Evolutionary conservation across 2,888 invertebrate genomes (phyloP), one percentile per base, ranked within the genome.

Genomic region (Clunio marinus): DNA sequence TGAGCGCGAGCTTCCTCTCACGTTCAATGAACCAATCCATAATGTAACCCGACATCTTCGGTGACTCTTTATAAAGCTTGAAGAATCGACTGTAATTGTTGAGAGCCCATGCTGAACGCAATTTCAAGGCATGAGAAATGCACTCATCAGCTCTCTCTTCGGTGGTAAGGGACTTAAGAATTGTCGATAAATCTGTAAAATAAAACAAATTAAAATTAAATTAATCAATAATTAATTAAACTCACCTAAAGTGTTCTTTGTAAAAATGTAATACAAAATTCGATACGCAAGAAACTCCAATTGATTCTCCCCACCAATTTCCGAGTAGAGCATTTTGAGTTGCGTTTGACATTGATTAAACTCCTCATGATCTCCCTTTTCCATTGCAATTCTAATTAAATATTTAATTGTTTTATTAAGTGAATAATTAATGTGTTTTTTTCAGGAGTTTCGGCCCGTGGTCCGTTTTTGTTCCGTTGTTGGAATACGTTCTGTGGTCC

Each of bases 291-390:
- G 89, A 80, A 99, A 99, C 80, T 99, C 99, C 71, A 89, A 84
- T 71, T 86, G 83, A 82, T 96, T 92, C 60, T 81, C 82, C 24
- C 86, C 83, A 32, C 87, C 88, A 70, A 90, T 80, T 78, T 93
- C 93, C 71, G 85, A 80, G 78, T 99, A 99, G 32, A 99, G 83
- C 85, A 93, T 91, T 82, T 93, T 93, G 67, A 99, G 83, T 81
- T 99, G 99, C 13, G 96, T 96, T 81, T 99, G 99, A 77, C 99
- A 99, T 79, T 99, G 98, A 83, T 99, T 99, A 77, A 98, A 99
- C 78, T 99, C 99, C 76, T 96, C 97, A 77, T 96, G 96, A 77
- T 99, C 99, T 66, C 95, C 94, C 81, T 93, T 96, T 79, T 99
- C 98, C 77, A 99, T 83, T 62, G 98, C 97, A 75, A 99, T 94